phyloP scores from a whole-genome alignment of 2,888 invertebrate genomes.

The Mechanitis messenoides region DNA sequence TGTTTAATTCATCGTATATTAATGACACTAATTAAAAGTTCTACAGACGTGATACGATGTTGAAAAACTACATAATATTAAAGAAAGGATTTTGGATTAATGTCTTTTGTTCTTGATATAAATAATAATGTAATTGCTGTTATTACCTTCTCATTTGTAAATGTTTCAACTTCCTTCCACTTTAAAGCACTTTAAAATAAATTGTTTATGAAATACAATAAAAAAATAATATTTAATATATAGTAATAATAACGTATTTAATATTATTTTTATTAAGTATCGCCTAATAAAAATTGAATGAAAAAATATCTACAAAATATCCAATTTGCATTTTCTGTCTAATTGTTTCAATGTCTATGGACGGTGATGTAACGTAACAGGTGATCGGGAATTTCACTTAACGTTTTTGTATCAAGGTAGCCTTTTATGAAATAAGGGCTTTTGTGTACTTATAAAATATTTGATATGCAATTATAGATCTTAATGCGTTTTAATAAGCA shows the following conservation, averaged over 20 bases:
- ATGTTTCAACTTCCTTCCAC: background rate
- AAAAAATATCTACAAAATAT: background rate
- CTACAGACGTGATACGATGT: slow-evolving; percentile 38
- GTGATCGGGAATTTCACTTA: slow-evolving; percentile 43
- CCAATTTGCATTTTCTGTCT: background rate
- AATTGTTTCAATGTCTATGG: background rate
- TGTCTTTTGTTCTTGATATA: slow-evolving; percentile 28
- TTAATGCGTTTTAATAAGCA: too few relatives aligned
- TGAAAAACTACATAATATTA: slow-evolving; percentile 42
- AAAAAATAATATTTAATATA: too few relatives aligned
- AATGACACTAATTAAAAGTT: slow-evolving; percentile 21
- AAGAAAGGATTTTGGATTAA: slow-evolving; percentile 39
- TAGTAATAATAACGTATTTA: too few relatives aligned
- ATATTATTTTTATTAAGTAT: too few relatives aligned
- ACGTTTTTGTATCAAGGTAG: slow-evolving; percentile 12
- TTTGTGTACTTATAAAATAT: background rate
- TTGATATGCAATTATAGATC: background rate
- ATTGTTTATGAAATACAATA: too few relatives aligned
- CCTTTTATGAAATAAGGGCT: background rate
- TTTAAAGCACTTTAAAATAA: background rate
- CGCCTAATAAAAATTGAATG: too few relatives aligned
- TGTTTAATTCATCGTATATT: slow-evolving; percentile 2
- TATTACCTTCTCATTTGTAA: slow-evolving; percentile 1
- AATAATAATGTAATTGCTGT: slow-evolving; percentile 3
- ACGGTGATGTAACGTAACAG: slow-evolving; percentile 45